Evolutionary conservation across 2,113 vertebrate species (phyloP).

Genomic region (Clarias batrachus): DNA sequence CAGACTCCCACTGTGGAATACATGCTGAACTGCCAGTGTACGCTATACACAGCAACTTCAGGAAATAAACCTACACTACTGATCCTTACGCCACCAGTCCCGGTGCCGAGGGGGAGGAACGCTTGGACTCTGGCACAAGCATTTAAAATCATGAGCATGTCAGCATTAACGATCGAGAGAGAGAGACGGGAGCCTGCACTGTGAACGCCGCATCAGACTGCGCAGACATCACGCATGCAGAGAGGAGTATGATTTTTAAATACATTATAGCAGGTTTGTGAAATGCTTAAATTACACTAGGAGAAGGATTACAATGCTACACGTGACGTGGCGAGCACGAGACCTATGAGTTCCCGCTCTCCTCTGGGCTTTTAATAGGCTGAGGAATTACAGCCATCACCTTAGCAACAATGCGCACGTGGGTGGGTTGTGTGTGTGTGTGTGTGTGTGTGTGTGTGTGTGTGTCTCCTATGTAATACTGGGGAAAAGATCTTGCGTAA

Average conservation of each 20-base stretch:
- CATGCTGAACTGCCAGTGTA: neutral
- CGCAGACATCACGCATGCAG: neutral
- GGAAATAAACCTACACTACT: neutral
- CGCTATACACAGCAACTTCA: slow-evolving; percentile 12
- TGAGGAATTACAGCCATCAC: slow-evolving; percentile 60
- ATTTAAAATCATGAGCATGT: neutral
- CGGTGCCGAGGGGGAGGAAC: neutral
- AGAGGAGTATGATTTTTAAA: neutral
- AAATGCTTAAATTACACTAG: neutral
- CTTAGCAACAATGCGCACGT: slow-evolving; percentile 62
- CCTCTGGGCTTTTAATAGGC: slow-evolving; percentile 59
- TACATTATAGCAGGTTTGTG: too few relatives aligned
- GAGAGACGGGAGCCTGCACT: neutral
- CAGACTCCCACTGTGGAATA: slow-evolving; percentile 39
- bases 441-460: slow-evolving; percentile 53
- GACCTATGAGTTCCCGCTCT: slow-evolving; percentile 39
- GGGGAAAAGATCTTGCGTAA: slow-evolving; percentile 37
- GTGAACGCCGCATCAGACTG: neutral
- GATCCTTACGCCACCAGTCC: neutral
- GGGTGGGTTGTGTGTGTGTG: slow-evolving; percentile 53
- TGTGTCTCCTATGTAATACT: slow-evolving; percentile 45
- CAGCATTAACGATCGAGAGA: neutral
- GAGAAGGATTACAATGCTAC: neutral
- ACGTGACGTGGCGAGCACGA: neutral
- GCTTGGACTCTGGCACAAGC: neutral